Evolutionary conservation across 1,140 invertebrate genomes (phyloP).

Genomic region (Melanaphis sacchari): DNA sequence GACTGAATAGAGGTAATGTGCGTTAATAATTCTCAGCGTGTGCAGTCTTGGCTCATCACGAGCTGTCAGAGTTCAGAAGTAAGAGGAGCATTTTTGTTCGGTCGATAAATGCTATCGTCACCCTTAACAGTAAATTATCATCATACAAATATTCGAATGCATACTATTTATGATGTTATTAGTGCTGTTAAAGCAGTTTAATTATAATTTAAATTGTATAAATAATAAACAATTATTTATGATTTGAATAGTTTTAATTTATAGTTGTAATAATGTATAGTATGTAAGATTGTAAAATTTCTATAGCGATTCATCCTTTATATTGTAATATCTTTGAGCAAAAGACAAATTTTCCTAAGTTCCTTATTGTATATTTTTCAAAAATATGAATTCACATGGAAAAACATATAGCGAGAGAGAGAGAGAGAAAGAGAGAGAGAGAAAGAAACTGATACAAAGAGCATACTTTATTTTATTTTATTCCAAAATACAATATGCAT

Average conservation of each 20-base stretch:
- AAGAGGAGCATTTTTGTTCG: background rate
- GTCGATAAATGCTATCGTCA: background rate
- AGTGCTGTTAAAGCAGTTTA: background rate
- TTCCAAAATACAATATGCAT: background rate
- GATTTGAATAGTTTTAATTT: background rate
- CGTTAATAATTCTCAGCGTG: slow-evolving; percentile 4
- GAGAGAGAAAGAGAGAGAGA: background rate
- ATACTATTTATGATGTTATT: background rate
- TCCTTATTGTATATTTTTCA: background rate
- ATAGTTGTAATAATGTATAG: no score
- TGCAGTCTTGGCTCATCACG: background rate
- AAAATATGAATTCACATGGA: background rate
- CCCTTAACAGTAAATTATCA: background rate
- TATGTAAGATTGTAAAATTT: background rate
- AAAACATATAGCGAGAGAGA: background rate
- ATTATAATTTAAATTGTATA: background rate
- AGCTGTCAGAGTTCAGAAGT: background rate
- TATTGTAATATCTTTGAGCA: no score
- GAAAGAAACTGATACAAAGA: background rate
- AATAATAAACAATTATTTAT: background rate
- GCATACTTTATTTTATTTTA: background rate
- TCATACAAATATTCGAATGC: background rate
- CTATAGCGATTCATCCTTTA: background rate
- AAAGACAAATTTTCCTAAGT: no score
- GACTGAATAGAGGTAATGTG: background rate